phyloP scores from a whole-genome alignment of 2,888 invertebrate genomes.

The Phymatocera aterrima region DNA sequence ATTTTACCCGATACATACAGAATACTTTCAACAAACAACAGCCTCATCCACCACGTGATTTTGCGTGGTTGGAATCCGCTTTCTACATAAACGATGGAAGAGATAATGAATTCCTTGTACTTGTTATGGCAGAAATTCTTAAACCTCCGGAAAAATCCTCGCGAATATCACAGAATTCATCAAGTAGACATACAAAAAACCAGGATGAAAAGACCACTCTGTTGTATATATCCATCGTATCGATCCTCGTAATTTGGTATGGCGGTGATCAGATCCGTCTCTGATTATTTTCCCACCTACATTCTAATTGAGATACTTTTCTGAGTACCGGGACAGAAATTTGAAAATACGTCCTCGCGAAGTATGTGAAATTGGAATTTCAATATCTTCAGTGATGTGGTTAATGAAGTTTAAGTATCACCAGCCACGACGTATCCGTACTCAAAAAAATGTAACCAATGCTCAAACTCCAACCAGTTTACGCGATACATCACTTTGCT shows the following conservation, averaged over 20 bases:
- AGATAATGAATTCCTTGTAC: neutral
- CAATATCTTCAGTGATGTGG: neutral
- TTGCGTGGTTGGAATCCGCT: too few species aligned
- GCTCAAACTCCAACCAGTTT: too few species aligned
- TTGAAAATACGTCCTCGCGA: neutral
- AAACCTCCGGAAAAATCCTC: neutral
- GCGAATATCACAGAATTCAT: neutral
- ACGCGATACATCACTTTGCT: too few species aligned
- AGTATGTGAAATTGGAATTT: neutral
- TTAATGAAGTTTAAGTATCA: neutral
- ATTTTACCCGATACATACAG: constrained; percentile 9
- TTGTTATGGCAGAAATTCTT: neutral
- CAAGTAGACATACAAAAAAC: neutral
- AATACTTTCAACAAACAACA: constrained; percentile 11
- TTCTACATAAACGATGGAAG: neutral
- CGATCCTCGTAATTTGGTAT: neutral
- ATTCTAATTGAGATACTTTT: neutral
- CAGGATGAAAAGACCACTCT: neutral
- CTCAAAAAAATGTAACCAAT: too few species aligned
- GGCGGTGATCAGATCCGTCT: neutral
- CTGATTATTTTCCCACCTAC: neutral
- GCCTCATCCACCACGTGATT: neutral
- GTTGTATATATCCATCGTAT: neutral
- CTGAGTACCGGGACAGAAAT: neutral
- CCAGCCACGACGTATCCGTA: neutral